phyloP scores from a whole-genome alignment of 2,113 vertebrate species.

The Pedionomus torquatus region DNA sequence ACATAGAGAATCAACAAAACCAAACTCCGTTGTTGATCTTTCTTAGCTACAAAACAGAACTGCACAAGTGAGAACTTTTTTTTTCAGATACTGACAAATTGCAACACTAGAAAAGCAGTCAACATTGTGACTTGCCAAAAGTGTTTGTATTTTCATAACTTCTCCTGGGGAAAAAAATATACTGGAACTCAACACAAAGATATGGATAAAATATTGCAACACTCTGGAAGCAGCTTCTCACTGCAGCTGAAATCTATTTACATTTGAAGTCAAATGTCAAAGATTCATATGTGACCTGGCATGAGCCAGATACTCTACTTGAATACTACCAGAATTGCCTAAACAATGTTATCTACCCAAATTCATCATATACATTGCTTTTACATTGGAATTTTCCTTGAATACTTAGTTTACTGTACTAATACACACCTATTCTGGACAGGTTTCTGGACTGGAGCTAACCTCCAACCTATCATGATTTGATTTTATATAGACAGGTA shows the following conservation, averaged over 20 bases:
- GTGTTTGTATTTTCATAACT: neutral
- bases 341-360: neutral
- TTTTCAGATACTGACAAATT: neutral
- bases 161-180: neutral
- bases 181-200: neutral
- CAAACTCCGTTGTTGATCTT: neutral
- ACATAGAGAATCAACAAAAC: too few relatives aligned
- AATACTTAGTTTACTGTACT: neutral
- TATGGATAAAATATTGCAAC: neutral
- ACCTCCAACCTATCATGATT: neutral
- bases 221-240: neutral
- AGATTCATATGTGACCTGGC: neutral
- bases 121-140: neutral
- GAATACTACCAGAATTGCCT: neutral
- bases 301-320: neutral
- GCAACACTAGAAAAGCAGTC: neutral
- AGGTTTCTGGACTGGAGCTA: neutral
- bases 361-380: neutral
- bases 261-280: neutral
- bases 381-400: neutral
- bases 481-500: neutral
- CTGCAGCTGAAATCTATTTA: neutral
- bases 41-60: neutral
- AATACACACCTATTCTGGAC: neutral
- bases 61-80: neutral